These are phyloP conservation scores for Festucalex cinctus DNA, from an alignment of 2,113 vertebrate species.

Conservation along the genomic window DNA sequence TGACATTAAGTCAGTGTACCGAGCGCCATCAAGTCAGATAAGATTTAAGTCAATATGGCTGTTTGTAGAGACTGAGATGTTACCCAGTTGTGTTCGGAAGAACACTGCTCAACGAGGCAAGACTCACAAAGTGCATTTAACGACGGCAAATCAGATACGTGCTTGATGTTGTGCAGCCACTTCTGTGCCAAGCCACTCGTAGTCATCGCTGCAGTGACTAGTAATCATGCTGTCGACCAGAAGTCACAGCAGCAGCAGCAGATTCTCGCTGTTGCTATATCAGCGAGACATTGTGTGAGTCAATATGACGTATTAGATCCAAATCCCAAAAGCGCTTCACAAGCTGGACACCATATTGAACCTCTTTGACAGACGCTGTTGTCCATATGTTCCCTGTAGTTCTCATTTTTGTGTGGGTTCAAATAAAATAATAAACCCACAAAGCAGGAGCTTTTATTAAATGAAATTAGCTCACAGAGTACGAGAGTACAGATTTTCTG, in stretches of 20 bases:
- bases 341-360: conserved; percentile 8
- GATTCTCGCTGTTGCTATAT: conserved; percentile 5
- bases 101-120: conserved; percentile 9
- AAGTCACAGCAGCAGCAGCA: neutral
- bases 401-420: neutral
- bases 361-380: conserved; percentile 6
- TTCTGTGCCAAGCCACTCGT: neutral
- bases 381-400: conserved; percentile 20
- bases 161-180: conserved; percentile 8
- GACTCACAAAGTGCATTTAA: conserved; percentile 3
- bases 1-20: conserved; percentile 12
- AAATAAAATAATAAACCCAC: neutral
- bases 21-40: conserved; percentile 17
- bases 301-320: neutral
- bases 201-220: neutral
- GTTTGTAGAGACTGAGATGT: conserved; percentile 8
- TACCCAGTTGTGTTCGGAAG: neutral
- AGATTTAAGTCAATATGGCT: conserved; percentile 12
- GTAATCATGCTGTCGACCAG: neutral
- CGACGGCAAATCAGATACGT: conserved; percentile 4
- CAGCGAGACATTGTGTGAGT: neutral
- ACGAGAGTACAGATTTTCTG: neutral
- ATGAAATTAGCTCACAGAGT: neutral
- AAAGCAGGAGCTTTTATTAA: neutral
- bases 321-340: conserved; percentile 7